Evolutionary conservation across 2,113 vertebrate species (phyloP), one percentile per base, ranked within the genome.

Genomic region (Micronisus gabar): DNA sequence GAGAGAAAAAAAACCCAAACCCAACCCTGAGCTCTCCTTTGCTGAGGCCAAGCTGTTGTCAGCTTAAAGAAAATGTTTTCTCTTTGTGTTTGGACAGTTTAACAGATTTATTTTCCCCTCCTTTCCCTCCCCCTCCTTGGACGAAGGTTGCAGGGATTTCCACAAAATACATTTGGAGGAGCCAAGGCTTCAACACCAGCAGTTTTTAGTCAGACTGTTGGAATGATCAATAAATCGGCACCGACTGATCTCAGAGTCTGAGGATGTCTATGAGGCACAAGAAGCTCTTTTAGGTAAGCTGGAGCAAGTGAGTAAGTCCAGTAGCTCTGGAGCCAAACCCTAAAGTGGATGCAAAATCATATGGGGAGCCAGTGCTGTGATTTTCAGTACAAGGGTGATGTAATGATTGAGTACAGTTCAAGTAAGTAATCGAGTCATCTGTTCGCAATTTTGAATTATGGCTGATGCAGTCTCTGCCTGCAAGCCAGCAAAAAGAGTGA

Each of bases 251-350:
- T 97, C 96, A 93, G 97, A 95, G 82, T 93, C 94, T 91, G 79
- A 92, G 93, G 96, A 97, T 94, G 86, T 90, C 89, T 92, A 19
- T 21, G 15, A 93, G 86, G 83, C 93, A 81, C 50, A 95, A 93
- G 94, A 52, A 86, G 84, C 93, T 91, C 91, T 89, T 97, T 95
- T 92, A 97, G 96, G 96, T 96, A 96, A 96, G 45, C 93, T 68
- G 96, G 93, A 97, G 88, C 45, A 74, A 98, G 55, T 92, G 94
- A 97, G 97, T 94, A 97, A 97, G 96, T 87, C 95, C 88, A 45
- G 95, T 84, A 93, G 97, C 96, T 94, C 81, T 92, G 91, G 88
- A 97, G 98, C 98, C 98, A 98, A 98, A 98, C 91, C 95, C 80
- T 89, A 78, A 98, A 97, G 95, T 94, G 97, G 86, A 96, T 95